Evolutionary conservation across 2,888 invertebrate species (phyloP).

Genomic region (Coremacera marginata): DNA sequence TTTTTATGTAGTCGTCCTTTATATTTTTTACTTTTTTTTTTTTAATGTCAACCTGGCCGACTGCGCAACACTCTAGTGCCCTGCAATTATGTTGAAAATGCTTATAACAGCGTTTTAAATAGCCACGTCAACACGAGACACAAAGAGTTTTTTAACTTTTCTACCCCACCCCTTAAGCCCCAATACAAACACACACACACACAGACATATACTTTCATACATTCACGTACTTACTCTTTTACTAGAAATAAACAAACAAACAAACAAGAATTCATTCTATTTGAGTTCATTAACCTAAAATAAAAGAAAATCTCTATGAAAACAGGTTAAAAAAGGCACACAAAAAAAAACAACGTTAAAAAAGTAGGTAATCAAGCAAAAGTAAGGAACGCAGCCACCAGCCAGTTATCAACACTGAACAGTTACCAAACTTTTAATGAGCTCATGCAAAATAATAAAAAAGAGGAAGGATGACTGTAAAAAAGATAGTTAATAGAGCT

Average conservation of each 20-base stretch:
- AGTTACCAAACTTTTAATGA: too few relatives aligned
- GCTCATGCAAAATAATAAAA: too few relatives aligned
- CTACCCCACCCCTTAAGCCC: not conserved
- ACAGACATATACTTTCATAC: not conserved
- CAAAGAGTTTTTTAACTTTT: not conserved
- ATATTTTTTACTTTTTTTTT: not conserved
- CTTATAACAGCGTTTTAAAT: not conserved
- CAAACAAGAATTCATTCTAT: not conserved
- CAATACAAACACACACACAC: not conserved
- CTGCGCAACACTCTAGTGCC: not conserved
- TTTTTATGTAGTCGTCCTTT: not conserved
- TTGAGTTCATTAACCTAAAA: constrained; percentile 23
- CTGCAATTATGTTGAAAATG: not conserved
- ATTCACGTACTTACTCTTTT: too few relatives aligned
- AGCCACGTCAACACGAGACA: not conserved
- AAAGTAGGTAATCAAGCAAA: not conserved
- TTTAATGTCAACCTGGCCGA: constrained; percentile 17
- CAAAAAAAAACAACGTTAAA: not conserved
- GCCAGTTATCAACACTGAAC: too few relatives aligned
- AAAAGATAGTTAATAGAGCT: too few relatives aligned
- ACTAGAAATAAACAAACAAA: not conserved
- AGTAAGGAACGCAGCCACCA: too few relatives aligned
- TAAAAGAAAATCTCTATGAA: not conserved
- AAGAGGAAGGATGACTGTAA: too few relatives aligned
- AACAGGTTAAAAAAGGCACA: not conserved